Percentiles rank a stretch among this genome's conserved stretches.
These are phyloP conservation scores for Ceratitis capitata DNA, from an alignment of 1,140 invertebrate genomes.

Conservation along the genomic window DNA sequence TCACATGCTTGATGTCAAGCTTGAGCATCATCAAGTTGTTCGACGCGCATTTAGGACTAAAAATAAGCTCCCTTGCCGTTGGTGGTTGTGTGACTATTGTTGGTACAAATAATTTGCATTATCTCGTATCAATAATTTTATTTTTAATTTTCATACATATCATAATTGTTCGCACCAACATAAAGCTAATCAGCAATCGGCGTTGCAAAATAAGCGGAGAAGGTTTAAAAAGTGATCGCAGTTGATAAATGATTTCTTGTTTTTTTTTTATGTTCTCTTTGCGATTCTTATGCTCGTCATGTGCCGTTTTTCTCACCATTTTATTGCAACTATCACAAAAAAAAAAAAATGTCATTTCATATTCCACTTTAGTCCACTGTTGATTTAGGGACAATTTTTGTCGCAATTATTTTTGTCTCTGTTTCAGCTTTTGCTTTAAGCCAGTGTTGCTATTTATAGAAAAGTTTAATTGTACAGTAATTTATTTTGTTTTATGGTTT, in stretches of 20 bases:
- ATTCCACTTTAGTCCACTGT: too few species aligned
- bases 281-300: background rate
- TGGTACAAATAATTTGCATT: background rate
- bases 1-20: too few species aligned
- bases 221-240: too few species aligned
- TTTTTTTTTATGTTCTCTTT: background rate
- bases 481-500: too few species aligned
- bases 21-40: too few species aligned
- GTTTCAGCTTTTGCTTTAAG: too few species aligned
- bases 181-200: background rate
- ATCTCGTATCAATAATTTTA: background rate
- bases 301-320: background rate
- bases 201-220: background rate
- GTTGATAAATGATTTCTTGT: background rate
- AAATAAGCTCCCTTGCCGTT: background rate
- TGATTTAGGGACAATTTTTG: too few species aligned
- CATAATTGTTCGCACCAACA: background rate
- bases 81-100: background rate
- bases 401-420: too few species aligned
- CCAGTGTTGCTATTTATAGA: too few species aligned
- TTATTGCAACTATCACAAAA: background rate
- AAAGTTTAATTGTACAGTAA: too few species aligned
- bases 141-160: background rate
- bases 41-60: background rate
- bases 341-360: too few species aligned